Base-by-base conservation (phyloP, 1,140 invertebrate genomes). In the Tribolium castaneum region DNA sequence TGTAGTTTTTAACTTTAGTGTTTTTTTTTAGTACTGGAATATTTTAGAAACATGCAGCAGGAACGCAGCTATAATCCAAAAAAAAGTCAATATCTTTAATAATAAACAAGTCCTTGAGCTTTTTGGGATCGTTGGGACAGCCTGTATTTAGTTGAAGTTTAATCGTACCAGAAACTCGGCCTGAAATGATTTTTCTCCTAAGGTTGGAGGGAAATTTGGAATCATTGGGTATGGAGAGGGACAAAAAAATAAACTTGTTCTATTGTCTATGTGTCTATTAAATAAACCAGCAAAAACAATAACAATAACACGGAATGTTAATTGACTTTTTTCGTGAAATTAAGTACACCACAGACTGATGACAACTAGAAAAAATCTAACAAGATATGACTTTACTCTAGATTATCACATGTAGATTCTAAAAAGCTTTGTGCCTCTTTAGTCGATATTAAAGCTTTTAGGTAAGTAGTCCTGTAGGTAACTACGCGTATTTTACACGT, bases 361-460 rank as follows among this genome's bases (percentile, higher is more conserved):
- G 6, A 30, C 5, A 73, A 73, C 22, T 50, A 54, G 52, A 72
- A 50, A 49, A 22, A 34, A 73, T 49, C 56, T 22, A 62, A 22
- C 56, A 59, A 45, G 70, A 72, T 19, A 49, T 59, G 54, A 59
- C 16, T 30, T 66, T 45, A 13, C 9, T 59, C 25, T 54, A 56
- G n/a, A 19, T 74, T 19, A 52, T 74, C 71, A 74, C 71, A 52
- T 52, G 51, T 56, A 75, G 35, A 75, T 54, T 30, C 34, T 39
- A 75, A 30, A 75, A 54, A 75, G 71, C 71, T 74, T 74, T 74
- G 71, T 74, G 45, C 71, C 49, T 56, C n/a, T 73, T 73, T 30
- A 66, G 12, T 66, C 14, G 13, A 45, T 70, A 72, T 72, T 72
- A 72, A 72, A 72, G 70, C 70, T 72, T 72, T 52, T 39, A 72